These are phyloP conservation scores for Schmidtea mediterranea DNA, from an alignment of 1,140 invertebrate genomes.

Conservation along the genomic window DNA sequence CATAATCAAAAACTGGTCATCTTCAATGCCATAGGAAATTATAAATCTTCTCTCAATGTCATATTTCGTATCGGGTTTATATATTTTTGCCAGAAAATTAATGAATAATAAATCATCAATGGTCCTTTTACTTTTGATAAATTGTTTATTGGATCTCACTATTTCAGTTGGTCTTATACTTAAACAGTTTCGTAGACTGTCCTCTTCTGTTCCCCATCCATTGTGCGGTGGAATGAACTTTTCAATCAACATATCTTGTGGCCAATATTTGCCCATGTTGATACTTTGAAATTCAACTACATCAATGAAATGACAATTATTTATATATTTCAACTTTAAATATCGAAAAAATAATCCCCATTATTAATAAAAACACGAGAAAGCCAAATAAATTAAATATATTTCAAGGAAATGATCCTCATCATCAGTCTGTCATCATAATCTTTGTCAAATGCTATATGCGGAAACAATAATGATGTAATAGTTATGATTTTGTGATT, in stretches of 20 bases:
- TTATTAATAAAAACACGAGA: no score
- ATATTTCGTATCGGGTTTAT: conserved; percentile 37
- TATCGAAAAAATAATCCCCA: no score
- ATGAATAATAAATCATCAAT: conserved; percentile 42
- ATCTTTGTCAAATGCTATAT: no score
- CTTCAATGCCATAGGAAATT: conserved; percentile 47
- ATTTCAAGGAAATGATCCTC: no score
- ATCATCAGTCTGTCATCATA: no score
- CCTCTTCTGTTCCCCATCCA: conserved; percentile 27
- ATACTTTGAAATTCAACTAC: no score
- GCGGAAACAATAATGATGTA: no score
- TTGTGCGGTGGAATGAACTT: conserved; percentile 19
- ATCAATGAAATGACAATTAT: no score
- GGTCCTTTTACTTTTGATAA: conserved; percentile 27
- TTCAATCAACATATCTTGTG: not conserved
- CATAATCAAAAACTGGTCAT: conserved; percentile 53
- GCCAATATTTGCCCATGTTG: no score
- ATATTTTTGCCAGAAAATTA: conserved; percentile 46
- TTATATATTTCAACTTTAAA: no score
- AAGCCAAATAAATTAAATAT: no score
- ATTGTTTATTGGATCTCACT: conserved; percentile 21
- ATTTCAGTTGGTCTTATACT: conserved; percentile 18
- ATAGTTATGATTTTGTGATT: no score
- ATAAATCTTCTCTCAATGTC: conserved; percentile 45
- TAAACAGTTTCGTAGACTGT: conserved; percentile 21